Base-by-base conservation (phyloP, 2,797 vertebrate genomes). In the Propithecus perrieri region DNA sequence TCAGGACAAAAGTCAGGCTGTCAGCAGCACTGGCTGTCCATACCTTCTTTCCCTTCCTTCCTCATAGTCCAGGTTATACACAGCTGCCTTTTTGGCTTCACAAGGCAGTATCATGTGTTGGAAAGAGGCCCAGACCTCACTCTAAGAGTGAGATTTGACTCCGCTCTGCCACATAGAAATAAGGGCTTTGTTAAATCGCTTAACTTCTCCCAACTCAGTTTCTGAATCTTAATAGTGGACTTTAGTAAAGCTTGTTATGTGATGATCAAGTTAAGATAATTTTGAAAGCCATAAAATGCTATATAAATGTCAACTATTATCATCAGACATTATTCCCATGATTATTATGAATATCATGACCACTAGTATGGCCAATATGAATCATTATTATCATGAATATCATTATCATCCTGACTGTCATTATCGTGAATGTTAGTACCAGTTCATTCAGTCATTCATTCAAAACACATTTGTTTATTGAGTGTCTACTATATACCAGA, bases 201-300 rank as follows among this genome's bases (percentile, higher is more conserved):
- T 67, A 13, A 67, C 41, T 89, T 76, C n/a, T 90, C 20, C 72
- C 24, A 59, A 22, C 67, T 67, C 63, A 30, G 22, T 81, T 63
- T 91, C 48, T 79, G 22, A 61, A 24, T 92, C 69, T 91, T 85
- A 67, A 84, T 95, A 95, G 38, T 38, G 38, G 20, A 33, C 15
- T 48, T 91, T 30, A 92, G 22, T 92, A 76, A 33, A 35, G 35
- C 38, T 46, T 93, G 12, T 72, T 85, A 61, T 26, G 33, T 83
- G 78, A 89, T 38, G 1, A 48, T 87, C 26, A 35, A 53, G 43
- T 74, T 59, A 85, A 94, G 79, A 46, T 80, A 48, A 81, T 81
- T 80, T 61, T 88, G 65, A 55, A 96, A 96, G 28, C 46, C 72
- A 9, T 92, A 53, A 75, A 95, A 35, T 67, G 20, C 78, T 94